Conservation (phyloP, 2,888 invertebrate species). For the Mesorhabditis sp. region DNA sequence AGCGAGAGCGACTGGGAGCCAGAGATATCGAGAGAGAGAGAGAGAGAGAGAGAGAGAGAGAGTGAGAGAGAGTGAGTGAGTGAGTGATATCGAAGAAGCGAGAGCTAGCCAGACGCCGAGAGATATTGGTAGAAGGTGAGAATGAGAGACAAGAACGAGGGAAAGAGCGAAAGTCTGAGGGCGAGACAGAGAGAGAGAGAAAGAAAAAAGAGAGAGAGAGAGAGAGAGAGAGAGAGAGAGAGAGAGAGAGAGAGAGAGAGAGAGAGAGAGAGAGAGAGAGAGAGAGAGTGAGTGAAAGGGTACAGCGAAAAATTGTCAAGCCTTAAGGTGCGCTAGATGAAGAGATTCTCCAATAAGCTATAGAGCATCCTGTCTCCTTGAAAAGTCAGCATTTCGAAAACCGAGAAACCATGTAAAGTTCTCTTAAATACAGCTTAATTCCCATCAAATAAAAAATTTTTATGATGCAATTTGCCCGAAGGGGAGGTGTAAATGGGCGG, state of each 20-base stretch:
- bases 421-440: no score
- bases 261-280: background rate
- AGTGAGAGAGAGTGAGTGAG: constrained; percentile 10
- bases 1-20: no score
- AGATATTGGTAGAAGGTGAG: constrained; percentile 11
- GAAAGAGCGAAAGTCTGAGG: constrained; percentile 14
- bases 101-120: constrained; percentile 9
- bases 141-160: no score
- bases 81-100: constrained; percentile 15
- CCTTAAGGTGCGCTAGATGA: no score
- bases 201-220: constrained; percentile 7
- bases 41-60: constrained; percentile 10
- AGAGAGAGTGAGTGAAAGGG: constrained; percentile 9
- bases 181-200: constrained; percentile 16
- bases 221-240: background rate
- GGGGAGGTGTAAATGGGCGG: background rate
- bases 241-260: constrained; percentile 2
- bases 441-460: no score
- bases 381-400: no score
- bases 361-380: no score
- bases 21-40: constrained; percentile 11
- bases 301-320: constrained; percentile 7
- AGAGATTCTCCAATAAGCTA: no score
- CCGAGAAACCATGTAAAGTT: no score
- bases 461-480: constrained; percentile 23